phyloP scores from a whole-genome alignment of 2,797 vertebrate species.

The Karalla daura region DNA sequence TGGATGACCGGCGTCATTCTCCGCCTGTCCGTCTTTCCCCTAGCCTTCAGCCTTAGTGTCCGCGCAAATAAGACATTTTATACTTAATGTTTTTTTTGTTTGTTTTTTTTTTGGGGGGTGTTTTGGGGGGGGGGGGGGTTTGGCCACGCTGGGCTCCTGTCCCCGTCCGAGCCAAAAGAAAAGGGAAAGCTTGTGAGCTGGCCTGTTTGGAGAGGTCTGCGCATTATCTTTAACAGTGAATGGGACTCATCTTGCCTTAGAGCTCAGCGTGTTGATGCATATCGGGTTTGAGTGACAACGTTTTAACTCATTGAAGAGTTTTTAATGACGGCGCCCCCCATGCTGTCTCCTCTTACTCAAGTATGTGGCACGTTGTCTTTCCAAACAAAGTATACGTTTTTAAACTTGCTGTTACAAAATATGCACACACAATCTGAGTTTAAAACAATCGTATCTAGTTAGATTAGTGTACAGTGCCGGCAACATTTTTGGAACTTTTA shows the following conservation, averaged over 20 bases:
- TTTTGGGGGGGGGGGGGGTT: too few relatives aligned
- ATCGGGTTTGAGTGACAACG: slow-evolving; percentile 21
- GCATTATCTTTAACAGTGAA: slow-evolving; percentile 1
- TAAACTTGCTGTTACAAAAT: slow-evolving; percentile 18
- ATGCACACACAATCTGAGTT: slow-evolving; percentile 5
- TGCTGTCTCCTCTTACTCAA: slow-evolving; percentile 7
- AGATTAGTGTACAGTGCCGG: too few relatives aligned
- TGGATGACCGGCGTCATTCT: slow-evolving; percentile 44
- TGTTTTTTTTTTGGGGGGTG: slow-evolving; percentile 12
- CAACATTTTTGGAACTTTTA: too few relatives aligned
- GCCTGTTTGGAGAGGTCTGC: background rate
- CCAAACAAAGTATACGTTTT: slow-evolving; percentile 54
- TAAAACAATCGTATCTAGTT: background rate
- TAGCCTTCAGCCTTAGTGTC: background rate
- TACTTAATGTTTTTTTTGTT: background rate
- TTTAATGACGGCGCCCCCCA: slow-evolving; percentile 8
- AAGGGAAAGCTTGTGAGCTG: background rate
- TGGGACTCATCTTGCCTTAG: slow-evolving; percentile 32
- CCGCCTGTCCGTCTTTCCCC: slow-evolving; percentile 17
- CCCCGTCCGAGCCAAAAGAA: background rate
- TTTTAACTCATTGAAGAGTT: slow-evolving; percentile 13
- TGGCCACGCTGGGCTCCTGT: background rate
- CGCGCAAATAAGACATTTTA: slow-evolving; percentile 23
- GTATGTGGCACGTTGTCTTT: slow-evolving; percentile 16
- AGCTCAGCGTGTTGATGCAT: slow-evolving; percentile 12